Evolutionary conservation across 1,140 invertebrate species (phyloP), one percentile per base, ranked within the genome.

Genomic region (Meloidogyne hapla): DNA sequence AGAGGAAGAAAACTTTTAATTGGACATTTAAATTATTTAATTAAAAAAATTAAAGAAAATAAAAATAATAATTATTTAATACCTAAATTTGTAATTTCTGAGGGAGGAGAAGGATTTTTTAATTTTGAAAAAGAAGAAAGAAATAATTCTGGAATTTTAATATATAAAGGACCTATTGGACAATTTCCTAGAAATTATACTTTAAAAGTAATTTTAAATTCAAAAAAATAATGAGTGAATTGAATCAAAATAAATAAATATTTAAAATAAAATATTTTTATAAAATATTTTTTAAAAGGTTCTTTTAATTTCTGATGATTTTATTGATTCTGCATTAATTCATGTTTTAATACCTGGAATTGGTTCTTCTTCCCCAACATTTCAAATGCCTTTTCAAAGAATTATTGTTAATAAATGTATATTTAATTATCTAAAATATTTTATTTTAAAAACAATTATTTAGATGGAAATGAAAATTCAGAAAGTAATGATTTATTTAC

Each of bases 261-360:
- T 69, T 69, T 69, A 69, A 40, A 12, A 13, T 69, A 38, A 69
- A 67, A 21, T n/a, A 13, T 33, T n/a, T 67, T 67, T 69, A 15
- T 25, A 69, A 33, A 3, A 28, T 18, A 40, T 40, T 65, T 0
- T 1, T 65, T 15, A 21, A 26, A 66, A 66, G 38, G 26, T 40
- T 6, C 3, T 66, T 28, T 18, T 26, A 66, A 26, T 66, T 66
- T 66, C 38, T 26, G 15, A 10, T 66, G 5, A 66, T n/a, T 66
- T 25, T 3, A 33, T 66, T 25, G 64, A 66, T 25, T 66, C 18
- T 66, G 21, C 26, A 25, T 26, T 66, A 66, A 6, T 33, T 28
- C 64, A 28, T 40, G 38, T 66, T 40, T 40, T 66, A 66, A 25
- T 25, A 9, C 28, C 23, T 69, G 28, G 33, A 69, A 69, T 69